Evolutionary conservation across 2,113 vertebrate genomes (phyloP).

Genomic region (Taurulus bubalis): DNA sequence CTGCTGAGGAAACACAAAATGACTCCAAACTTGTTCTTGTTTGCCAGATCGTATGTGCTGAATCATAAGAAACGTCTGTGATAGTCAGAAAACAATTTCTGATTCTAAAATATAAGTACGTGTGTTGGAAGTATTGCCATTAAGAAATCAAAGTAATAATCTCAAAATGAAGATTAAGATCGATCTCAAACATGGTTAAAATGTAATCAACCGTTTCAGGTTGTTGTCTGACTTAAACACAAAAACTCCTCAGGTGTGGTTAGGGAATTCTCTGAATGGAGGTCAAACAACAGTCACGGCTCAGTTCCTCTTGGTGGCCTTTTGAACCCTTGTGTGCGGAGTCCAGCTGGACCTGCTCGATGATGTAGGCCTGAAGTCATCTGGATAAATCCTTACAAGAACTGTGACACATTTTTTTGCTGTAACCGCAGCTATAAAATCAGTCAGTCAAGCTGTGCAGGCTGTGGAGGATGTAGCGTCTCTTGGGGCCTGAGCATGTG

Average conservation of each 20-base stretch:
- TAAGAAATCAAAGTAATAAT: neutral
- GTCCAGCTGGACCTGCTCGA: conserved; percentile 17
- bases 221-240: conserved; percentile 1
- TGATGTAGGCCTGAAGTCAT: conserved; percentile 38
- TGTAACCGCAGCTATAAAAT: conserved; percentile 51
- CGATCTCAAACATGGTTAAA: neutral
- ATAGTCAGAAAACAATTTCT: neutral
- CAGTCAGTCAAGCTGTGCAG: conserved; percentile 57
- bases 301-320: conserved; percentile 56
- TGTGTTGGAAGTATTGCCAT: neutral
- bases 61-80: conserved; percentile 10
- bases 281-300: conserved; percentile 57
- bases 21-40: neutral
- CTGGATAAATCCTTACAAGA: conserved; percentile 45
- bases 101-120: neutral
- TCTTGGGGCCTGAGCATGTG: conserved; percentile 54
- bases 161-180: neutral
- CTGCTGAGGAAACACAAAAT: conserved; percentile 8
- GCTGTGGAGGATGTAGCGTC: conserved; percentile 45
- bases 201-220: neutral
- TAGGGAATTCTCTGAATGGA: neutral
- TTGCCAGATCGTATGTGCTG: neutral
- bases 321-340: conserved; percentile 33
- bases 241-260: conserved; percentile 3
- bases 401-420: conserved; percentile 62